Conservation (phyloP, 2,797 vertebrate species). For the Sternarchorhynchus goeldii region DNA sequence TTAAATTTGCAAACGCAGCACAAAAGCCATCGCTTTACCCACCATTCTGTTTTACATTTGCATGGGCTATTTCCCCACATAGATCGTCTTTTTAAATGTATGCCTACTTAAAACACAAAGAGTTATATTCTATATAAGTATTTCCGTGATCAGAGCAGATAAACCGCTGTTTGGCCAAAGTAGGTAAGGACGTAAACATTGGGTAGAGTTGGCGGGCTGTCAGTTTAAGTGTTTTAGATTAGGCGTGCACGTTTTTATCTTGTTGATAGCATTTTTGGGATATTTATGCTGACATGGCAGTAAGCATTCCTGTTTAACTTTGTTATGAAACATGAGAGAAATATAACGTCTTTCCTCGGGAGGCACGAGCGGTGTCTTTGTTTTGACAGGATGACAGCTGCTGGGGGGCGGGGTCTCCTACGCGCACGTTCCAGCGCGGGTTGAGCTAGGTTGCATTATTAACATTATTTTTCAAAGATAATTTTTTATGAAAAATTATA, state of each 20-base stretch:
- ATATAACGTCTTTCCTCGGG: constrained; percentile 49
- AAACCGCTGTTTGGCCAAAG: constrained; percentile 25
- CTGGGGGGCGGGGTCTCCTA: constrained; percentile 77
- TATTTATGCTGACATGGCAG: constrained; percentile 16
- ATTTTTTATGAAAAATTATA: too few relatives aligned
- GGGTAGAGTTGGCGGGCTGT: constrained; percentile 60
- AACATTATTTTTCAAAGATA: not conserved
- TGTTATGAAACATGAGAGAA: constrained; percentile 11
- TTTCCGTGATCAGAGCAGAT: constrained; percentile 32
- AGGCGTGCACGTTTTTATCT: constrained; percentile 27
- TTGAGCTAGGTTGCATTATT: constrained; percentile 19
- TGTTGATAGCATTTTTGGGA: constrained; percentile 23
- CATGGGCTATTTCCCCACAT: constrained; percentile 32
- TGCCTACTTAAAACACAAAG: not conserved
- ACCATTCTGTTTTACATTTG: constrained; percentile 49
- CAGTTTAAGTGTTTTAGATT: constrained; percentile 57
- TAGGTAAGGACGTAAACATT: constrained; percentile 70
- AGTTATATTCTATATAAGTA: not conserved
- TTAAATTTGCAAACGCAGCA: constrained; percentile 75
- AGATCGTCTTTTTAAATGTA: not conserved
- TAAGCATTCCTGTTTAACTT: constrained; percentile 33
- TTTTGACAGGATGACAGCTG: constrained; percentile 92
- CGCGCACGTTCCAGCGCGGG: constrained; percentile 55
- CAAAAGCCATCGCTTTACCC: constrained; percentile 72
- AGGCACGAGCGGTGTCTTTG: constrained; percentile 78